A percentile compares a stretch with the other conserved stretches of the same genome.
These are phyloP conservation scores for Sebastes trivittatus DNA, from an alignment of 2,797 vertebrate genomes.

Conservation along the genomic window DNA sequence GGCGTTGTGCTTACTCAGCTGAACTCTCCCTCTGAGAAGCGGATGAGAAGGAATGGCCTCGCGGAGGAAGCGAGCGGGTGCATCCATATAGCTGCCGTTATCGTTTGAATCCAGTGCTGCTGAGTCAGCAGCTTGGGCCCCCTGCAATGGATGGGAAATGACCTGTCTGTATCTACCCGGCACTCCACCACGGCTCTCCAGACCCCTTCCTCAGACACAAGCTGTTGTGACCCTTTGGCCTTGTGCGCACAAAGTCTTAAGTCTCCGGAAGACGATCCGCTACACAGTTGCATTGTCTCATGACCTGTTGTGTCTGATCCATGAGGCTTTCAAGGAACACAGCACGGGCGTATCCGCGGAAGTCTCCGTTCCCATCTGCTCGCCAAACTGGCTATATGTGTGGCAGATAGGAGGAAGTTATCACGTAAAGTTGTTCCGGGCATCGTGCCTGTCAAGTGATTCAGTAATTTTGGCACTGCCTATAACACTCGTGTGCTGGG, in stretches of 20 bases:
- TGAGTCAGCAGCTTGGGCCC: slow-evolving; percentile 23
- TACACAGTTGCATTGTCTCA: slow-evolving; percentile 35
- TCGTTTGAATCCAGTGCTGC: slow-evolving; percentile 46
- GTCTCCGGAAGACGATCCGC: slow-evolving; percentile 6
- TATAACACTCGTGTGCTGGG: slow-evolving; percentile 33
- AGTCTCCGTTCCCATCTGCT: slow-evolving; percentile 68
- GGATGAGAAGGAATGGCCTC: slow-evolving; percentile 68
- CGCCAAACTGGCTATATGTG: slow-evolving; percentile 37
- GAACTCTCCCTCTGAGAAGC: slow-evolving; percentile 65
- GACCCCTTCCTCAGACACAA: slow-evolving; percentile 21
- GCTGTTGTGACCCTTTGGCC: slow-evolving; percentile 41
- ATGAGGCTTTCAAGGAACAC: slow-evolving; percentile 63
- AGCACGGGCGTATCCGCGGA: slow-evolving; percentile 40
- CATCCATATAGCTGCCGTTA: slow-evolving; percentile 38
- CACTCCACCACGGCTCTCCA: slow-evolving; percentile 29
- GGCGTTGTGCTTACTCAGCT: slow-evolving; percentile 70
- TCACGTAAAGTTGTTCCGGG: slow-evolving; percentile 68
- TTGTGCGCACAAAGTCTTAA: slow-evolving; percentile 4
- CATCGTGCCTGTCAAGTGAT: slow-evolving; percentile 59
- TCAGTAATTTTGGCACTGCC: slow-evolving; percentile 63
- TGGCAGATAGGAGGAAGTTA: slow-evolving; percentile 56
- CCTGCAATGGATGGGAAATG: slow-evolving; percentile 65
- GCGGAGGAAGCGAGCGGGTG: slow-evolving; percentile 4
- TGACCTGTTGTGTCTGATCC: slow-evolving; percentile 72
- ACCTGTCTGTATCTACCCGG: slow-evolving; percentile 60